Evolutionary conservation across 2,797 vertebrate species (phyloP), one percentile per base, ranked within the genome.

Genomic region (Hipposideros larvatus): DNA sequence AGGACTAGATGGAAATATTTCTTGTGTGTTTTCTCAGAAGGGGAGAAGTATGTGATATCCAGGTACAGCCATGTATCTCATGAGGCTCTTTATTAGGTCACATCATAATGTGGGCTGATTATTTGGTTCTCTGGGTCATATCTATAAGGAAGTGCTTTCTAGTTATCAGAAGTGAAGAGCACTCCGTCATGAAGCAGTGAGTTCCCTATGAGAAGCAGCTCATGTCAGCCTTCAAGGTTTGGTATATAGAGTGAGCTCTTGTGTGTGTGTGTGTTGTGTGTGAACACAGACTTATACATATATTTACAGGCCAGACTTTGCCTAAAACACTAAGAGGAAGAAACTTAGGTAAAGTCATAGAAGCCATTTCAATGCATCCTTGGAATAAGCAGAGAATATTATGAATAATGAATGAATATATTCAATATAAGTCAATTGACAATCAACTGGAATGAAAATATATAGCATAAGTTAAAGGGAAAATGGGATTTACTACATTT

Each of bases 391-490:
- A 83, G 8, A 90, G 34, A 78, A 59, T 59, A 68, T 59, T 71
- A 77, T 46, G 37, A 66, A 71, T 51, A 91, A 55, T 46, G 15
- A 83, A 85, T 53, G 48, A 88, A 87, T 55, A 85, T 34, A 82
- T 94, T 63, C 82, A 88, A 91, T 82, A 41, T 26, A 75, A 95
- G 28, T 65, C 63, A 65, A 66, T 24, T 61, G 82, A 22, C 80
- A 90, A 93, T 77, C 87, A 80, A 59, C 80, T 86, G 73, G 91
- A 88, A 92, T 11, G 16, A 92, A 96, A 96, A 92, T 82, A 84
- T 85, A 82, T 48, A 91, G 89, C 28, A 94, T 57, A 92, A 82
- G 61, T 41, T 85, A 95, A 92, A 71, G 51, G 43, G 48, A 79
- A 87, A 92, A 91, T 83, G 41, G 19, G 34, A 95, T 83, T 93